These are phyloP conservation scores for Lypha dubia DNA, from an alignment of 2,888 invertebrate species.

Conservation along the genomic window DNA sequence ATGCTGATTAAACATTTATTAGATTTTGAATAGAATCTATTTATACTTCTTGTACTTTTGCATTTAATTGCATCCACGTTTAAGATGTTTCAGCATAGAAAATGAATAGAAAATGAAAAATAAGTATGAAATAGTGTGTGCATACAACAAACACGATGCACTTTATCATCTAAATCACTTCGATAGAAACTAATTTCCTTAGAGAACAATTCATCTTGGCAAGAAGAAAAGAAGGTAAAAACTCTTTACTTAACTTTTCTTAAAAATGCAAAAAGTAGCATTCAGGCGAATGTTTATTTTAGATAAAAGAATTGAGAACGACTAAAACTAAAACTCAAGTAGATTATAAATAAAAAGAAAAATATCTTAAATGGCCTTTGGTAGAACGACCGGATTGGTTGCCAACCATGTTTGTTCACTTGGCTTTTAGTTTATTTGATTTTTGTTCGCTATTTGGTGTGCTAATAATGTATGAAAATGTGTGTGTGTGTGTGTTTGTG, in stretches of 20 bases:
- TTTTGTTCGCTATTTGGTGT: constrained; percentile 43
- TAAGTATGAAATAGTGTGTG: constrained; percentile 12
- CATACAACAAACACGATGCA: constrained; percentile 59
- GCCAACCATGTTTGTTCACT: constrained; percentile 45
- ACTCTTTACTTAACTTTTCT: constrained; percentile 55
- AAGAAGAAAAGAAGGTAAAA: constrained; percentile 62
- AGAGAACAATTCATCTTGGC: constrained; percentile 68
- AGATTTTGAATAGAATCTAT: constrained; percentile 49
- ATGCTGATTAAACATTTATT: constrained; percentile 45
- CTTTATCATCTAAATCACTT: constrained; percentile 66
- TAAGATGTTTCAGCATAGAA: constrained; percentile 38
- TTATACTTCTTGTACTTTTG: constrained; percentile 12
- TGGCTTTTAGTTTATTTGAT: constrained; percentile 46
- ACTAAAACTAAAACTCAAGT: constrained; percentile 39
- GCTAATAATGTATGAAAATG: constrained; percentile 9
- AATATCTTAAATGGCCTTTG: constrained; percentile 57
- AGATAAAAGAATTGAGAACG: constrained; percentile 33
- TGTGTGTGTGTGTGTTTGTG: constrained; percentile 31
- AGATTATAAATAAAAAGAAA: constrained; percentile 19
- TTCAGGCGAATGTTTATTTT: constrained; percentile 47
- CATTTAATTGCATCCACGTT: constrained; percentile 61
- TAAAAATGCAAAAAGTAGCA: constrained; percentile 30
- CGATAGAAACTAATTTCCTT: constrained; percentile 70
- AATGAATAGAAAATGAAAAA: constrained; percentile 34
- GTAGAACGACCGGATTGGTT: constrained; percentile 49